A percentile compares a stretch with the other conserved stretches of the same genome.
Conservation (phyloP, 2,113 vertebrate genomes). For the Rhinolophus ferrumequinum region DNA sequence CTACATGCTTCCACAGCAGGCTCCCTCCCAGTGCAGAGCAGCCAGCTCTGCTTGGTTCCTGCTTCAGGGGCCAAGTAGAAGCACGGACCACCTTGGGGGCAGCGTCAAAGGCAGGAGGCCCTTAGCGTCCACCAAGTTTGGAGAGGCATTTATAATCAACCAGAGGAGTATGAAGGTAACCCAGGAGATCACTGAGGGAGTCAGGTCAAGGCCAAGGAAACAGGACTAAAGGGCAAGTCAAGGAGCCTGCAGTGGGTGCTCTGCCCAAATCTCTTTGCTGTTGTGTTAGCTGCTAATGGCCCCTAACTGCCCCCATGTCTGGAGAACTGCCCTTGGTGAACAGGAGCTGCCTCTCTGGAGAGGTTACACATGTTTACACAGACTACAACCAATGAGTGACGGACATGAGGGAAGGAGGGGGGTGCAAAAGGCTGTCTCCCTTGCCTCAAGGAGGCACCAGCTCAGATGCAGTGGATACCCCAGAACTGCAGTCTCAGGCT, state of each 20-base stretch:
- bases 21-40: background rate
- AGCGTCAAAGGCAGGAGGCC: background rate
- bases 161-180: background rate
- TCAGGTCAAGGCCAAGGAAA: constrained; percentile 1
- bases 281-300: background rate
- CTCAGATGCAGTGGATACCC: rapidly evolving
- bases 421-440: background rate
- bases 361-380: background rate
- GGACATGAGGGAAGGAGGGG: background rate
- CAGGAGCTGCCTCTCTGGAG: background rate
- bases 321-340: background rate
- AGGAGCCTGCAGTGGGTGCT: background rate
- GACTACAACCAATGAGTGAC: background rate
- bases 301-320: background rate
- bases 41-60: background rate
- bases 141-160: background rate
- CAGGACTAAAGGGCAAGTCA: background rate
- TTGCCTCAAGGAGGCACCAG: background rate
- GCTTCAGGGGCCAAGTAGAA: background rate
- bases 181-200: background rate
- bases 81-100: background rate
- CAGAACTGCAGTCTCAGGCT: background rate
- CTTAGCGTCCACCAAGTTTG: background rate
- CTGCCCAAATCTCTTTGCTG: background rate
- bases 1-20: too few relatives aligned